Evolutionary conservation across 1,140 invertebrate species (phyloP).

Genomic region (Caenorhabditis elegans): DNA sequence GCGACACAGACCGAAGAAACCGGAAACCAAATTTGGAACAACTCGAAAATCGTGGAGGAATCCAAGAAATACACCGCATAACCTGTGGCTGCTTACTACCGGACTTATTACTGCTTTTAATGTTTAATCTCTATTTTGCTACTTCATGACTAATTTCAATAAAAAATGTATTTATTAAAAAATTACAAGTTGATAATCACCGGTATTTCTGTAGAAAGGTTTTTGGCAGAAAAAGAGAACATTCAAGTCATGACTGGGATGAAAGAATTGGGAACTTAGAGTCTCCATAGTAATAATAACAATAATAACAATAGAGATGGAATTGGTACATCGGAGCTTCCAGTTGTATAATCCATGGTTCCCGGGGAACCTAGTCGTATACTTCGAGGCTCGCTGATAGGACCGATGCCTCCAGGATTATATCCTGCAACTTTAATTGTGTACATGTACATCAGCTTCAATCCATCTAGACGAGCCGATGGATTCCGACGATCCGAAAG

Average conservation of each 20-base stretch:
- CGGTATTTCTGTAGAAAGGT: neutral
- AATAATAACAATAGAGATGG: neutral
- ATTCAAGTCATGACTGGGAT: conserved; percentile 1
- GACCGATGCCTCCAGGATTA: conserved; percentile 40
- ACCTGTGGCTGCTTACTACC: neutral
- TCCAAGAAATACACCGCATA: neutral
- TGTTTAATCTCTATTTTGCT: too few relatives aligned
- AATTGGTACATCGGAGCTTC: neutral
- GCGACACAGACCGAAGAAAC: neutral
- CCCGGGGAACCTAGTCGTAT: conserved; percentile 36
- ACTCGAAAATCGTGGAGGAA: neutral
- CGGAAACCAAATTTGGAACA: conserved; percentile 1
- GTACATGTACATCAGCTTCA: conserved; percentile 45
- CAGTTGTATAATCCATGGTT: neutral
- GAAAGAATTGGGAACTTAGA: neutral
- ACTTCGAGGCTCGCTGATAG: neutral
- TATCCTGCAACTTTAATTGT: conserved; percentile 42
- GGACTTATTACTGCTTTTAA: too few relatives aligned
- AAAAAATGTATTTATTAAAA: neutral
- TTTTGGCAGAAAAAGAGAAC: neutral
- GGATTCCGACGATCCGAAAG: conserved; percentile 39
- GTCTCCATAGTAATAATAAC: neutral
- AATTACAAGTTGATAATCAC: conserved; percentile 5
- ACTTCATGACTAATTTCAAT: too few relatives aligned
- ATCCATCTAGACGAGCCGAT: conserved; percentile 40